A percentile compares a stretch with the other conserved stretches of the same genome.
phyloP scores from a whole-genome alignment of 2,113 vertebrate genomes.

The Rhizomys pruinosus region DNA sequence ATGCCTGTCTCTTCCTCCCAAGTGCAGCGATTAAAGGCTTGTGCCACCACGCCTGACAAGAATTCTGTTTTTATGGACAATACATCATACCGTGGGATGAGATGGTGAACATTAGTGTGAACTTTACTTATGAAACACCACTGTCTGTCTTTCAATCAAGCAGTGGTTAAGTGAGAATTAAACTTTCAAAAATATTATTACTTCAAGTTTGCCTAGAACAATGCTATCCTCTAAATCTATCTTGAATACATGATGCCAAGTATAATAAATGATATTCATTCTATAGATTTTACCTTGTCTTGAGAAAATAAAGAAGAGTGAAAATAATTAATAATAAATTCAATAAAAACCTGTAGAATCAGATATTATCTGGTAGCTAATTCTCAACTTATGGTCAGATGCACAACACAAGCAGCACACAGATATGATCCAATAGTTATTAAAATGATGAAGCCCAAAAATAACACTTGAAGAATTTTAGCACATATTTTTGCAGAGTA shows the following conservation, averaged over 20 bases:
- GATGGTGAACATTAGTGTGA: background rate
- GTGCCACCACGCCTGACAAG: too few species aligned
- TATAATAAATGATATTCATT: background rate
- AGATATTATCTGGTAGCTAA: background rate
- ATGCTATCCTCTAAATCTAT: background rate
- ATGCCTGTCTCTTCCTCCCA: too few species aligned
- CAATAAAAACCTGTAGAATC: background rate
- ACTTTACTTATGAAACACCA: background rate
- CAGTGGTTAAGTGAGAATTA: background rate
- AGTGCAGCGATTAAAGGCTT: too few species aligned
- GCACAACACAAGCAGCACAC: background rate
- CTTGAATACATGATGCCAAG: background rate
- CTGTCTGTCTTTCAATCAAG: background rate
- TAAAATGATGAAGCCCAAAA: background rate
- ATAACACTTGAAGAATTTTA: background rate
- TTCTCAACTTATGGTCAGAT: background rate
- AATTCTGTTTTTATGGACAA: background rate
- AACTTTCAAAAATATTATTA: background rate
- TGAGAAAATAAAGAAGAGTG: background rate
- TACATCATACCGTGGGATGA: background rate
- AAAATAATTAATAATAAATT: background rate
- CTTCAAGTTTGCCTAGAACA: background rate
- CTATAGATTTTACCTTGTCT: background rate
- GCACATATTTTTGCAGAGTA: background rate
- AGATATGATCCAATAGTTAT: background rate